These are phyloP conservation scores for Pelmatolapia mariae DNA, from an alignment of 2,113 vertebrate genomes.

Conservation along the genomic window DNA sequence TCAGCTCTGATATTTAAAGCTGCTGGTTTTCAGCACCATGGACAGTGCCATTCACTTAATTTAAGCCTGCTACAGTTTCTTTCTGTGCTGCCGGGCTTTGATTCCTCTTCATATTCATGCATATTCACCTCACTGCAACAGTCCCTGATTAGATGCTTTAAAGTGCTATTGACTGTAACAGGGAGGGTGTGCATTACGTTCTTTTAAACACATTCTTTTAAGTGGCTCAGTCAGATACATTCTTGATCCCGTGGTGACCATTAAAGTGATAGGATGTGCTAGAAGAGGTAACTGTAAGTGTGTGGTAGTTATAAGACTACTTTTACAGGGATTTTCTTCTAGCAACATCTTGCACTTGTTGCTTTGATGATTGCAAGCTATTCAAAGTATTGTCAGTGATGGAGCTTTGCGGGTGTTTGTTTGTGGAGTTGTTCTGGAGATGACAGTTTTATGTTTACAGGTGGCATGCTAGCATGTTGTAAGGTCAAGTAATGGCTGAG, in stretches of 20 bases:
- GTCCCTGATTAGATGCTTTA: background rate
- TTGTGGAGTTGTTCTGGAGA: background rate
- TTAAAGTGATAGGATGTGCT: background rate
- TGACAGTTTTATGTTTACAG: background rate
- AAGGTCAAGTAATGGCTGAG: background rate
- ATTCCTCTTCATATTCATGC: background rate
- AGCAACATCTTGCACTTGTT: background rate
- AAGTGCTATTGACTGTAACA: background rate
- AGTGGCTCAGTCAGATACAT: background rate
- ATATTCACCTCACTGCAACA: background rate
- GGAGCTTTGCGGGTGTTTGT: background rate
- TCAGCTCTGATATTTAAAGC: background rate
- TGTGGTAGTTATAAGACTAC: too few species aligned
- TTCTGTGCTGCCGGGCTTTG: background rate
- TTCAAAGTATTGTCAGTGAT: background rate
- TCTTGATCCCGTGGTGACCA: background rate
- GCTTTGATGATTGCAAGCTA: background rate
- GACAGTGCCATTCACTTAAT: background rate
- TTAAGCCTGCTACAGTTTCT: background rate
- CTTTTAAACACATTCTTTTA: background rate
- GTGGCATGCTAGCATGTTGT: slow-evolving; percentile 35
- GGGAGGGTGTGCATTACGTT: background rate
- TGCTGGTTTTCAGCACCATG: background rate
- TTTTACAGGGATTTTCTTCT: background rate
- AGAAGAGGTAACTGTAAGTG: background rate